These are phyloP conservation scores for Ascaphus truei DNA, from an alignment of 2,113 vertebrate genomes.

Conservation along the genomic window DNA sequence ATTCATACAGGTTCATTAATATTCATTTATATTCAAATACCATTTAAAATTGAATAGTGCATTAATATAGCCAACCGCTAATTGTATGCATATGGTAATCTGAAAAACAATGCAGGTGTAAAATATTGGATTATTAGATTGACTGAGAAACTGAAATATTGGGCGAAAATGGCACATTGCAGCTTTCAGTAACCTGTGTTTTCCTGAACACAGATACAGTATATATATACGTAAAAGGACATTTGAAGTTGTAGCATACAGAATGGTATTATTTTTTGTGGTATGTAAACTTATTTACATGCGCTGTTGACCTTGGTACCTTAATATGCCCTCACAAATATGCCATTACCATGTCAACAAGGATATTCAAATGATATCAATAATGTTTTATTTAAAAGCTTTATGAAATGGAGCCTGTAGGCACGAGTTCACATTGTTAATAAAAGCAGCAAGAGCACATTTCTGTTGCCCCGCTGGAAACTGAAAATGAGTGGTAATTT, in stretches of 20 bases:
- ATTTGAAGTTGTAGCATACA: too few species aligned
- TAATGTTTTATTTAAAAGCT: constrained; percentile 10
- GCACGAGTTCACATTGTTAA: background rate
- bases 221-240: too few species aligned
- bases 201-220: background rate
- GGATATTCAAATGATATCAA: background rate
- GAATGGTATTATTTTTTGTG: too few species aligned
- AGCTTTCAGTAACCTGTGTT: background rate
- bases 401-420: background rate
- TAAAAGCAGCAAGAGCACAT: background rate
- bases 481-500: background rate
- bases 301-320: background rate
- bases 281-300: background rate
- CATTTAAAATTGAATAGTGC: constrained; percentile 81
- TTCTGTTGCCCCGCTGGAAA: background rate
- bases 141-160: constrained; percentile 57
- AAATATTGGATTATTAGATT: constrained; percentile 51
- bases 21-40: constrained; percentile 81
- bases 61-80: constrained; percentile 69
- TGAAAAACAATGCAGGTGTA: constrained; percentile 63
- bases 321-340: background rate
- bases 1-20: constrained; percentile 81
- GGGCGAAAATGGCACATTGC: constrained; percentile 47
- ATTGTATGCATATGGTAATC: constrained; percentile 78
- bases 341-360: constrained; percentile 1